Base-by-base conservation (phyloP, 2,888 invertebrate genomes). In the Tipula confusa region DNA sequence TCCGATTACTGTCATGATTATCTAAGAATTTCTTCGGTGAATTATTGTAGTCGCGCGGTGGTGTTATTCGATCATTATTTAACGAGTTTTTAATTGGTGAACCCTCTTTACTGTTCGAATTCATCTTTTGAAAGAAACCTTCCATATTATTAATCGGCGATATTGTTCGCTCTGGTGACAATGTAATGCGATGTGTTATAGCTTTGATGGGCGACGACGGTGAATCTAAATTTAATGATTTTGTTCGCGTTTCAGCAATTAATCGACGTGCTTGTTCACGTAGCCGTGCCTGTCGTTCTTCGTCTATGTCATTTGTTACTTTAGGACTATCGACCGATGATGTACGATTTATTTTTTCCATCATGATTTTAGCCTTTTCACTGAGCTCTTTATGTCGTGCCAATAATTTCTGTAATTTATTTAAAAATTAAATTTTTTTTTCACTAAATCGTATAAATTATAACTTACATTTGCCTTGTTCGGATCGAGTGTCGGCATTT, bases 241-340 rank as follows among this genome's bases (percentile, higher is more conserved):
- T 89, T 33, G 91, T 91, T 86, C 95, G 91, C 0, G 96, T 96
- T 88, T 97, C 97, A 0, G 96, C 96, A 84, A 98, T 97, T 83
- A 98, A 91, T 87, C 94, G 93, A 86, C 97, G 93, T 84, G 98
- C 98, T 88, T 97, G 91, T 89, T 98, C 98, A 6, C 96, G 91
- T 85, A 98, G 89, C 88, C 95, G 94, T 84, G 93, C 93, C 88
- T 97, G 97, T 86, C 97, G 92, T 87, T 97, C 97, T 87, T 96
- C 96, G 88, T 97, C 84, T 0, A 4, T 82, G 29, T 82, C 88
- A 83, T 87, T 87, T 38, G 87, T 87, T 84, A 86, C 86, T 84
- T 86, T 86, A 84, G 88, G 88, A 84, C 86, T 86, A 86, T 86
- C 87, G 84, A 88, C 88, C 83, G 86, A 86, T 85, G 87, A 87